These are phyloP conservation scores for Ostrea edulis DNA, from an alignment of 1,140 invertebrate genomes.

Conservation along the genomic window DNA sequence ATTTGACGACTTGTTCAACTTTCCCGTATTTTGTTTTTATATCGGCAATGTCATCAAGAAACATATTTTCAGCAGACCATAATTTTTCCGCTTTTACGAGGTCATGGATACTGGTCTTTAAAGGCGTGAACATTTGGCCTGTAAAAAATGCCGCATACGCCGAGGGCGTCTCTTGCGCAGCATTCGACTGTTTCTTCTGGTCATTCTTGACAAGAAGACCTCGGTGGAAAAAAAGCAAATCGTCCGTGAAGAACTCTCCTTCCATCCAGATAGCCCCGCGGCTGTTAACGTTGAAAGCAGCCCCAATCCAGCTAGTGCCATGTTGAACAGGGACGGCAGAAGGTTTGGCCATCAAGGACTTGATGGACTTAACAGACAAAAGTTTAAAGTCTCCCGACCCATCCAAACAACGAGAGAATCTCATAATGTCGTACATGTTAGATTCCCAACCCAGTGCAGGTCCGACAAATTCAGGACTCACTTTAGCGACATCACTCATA, in stretches of 20 bases:
- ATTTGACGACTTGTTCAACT: constrained; percentile 59
- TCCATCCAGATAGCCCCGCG: constrained; percentile 70
- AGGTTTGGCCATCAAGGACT: constrained; percentile 58
- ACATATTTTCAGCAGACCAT: constrained; percentile 62
- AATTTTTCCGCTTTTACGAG: constrained; percentile 60
- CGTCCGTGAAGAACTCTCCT: constrained; percentile 66
- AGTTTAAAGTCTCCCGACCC: constrained; percentile 65
- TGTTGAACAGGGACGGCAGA: constrained; percentile 53
- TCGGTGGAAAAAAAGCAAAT: constrained; percentile 69
- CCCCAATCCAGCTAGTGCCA: constrained; percentile 62
- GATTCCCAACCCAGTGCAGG: constrained; percentile 74
- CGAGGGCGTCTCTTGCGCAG: constrained; percentile 33
- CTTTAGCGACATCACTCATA: constrained; percentile 59
- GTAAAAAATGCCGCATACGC: constrained; percentile 69
- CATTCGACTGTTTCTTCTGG: neutral
- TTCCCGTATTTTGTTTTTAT: constrained; percentile 42
- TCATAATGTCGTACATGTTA: constrained; percentile 72
- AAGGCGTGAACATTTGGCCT: constrained; percentile 58
- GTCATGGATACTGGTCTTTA: constrained; percentile 61
- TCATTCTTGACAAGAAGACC: neutral
- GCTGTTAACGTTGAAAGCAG: constrained; percentile 66
- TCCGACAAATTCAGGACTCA: constrained; percentile 65
- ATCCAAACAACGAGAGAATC: constrained; percentile 68
- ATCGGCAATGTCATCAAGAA: constrained; percentile 68
- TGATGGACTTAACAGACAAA: constrained; percentile 61